phyloP scores from a whole-genome alignment of 2,888 invertebrate species.

The Tenthredo scrophulariae region DNA sequence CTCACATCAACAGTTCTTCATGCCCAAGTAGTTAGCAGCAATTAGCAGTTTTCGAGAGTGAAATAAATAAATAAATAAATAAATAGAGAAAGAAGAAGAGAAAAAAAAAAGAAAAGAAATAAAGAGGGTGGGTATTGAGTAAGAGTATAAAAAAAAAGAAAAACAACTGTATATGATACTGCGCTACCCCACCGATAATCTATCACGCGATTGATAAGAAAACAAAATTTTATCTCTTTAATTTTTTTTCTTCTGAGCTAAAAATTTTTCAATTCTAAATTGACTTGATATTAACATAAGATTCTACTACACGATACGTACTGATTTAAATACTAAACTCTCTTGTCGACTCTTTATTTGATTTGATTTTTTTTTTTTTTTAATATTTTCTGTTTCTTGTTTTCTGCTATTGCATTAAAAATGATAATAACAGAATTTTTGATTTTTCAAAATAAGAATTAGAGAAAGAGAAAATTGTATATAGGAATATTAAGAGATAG shows the following conservation, averaged over 20 bases:
- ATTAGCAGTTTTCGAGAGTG: background rate
- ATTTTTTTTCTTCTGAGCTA: background rate
- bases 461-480: background rate
- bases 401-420: background rate
- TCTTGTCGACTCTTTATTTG: background rate
- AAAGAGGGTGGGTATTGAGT: background rate
- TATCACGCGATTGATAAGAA: background rate
- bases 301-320: background rate
- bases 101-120: background rate
- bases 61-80: background rate
- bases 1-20: slow-evolving; percentile 78
- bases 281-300: background rate
- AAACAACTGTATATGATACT: background rate
- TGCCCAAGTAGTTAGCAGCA: slow-evolving; percentile 73
- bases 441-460: background rate
- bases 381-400: background rate
- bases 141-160: background rate
- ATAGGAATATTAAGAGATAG: slow-evolving; percentile 57
- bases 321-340: background rate
- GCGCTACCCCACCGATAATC: background rate
- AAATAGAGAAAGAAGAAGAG: background rate
- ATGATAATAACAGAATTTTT: background rate
- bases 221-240: background rate
- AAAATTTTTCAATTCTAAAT: slow-evolving; percentile 8
- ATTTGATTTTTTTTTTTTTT: background rate